Conservation (phyloP, 2,797 vertebrate genomes). For the Capromys pilorides region DNA sequence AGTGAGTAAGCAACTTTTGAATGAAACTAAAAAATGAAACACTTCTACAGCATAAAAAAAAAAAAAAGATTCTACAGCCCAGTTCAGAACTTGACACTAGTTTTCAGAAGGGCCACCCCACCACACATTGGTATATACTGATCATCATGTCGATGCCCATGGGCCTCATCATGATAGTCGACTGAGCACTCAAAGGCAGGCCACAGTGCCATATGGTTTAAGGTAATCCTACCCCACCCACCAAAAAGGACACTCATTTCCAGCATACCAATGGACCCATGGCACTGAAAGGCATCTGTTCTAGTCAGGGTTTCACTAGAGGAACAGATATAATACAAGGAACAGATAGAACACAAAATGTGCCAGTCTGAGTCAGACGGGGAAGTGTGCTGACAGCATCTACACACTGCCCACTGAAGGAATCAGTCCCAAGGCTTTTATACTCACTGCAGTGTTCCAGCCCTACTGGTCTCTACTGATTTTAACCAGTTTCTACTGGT, state of each 20-base stretch:
- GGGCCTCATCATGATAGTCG: rapidly evolving
- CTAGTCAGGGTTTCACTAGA: no score
- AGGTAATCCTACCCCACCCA: not conserved
- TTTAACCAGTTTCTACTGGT: no score
- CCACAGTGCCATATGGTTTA: not conserved
- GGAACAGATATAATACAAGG: no score
- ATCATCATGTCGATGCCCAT: rapidly evolving
- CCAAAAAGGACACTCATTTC: not conserved
- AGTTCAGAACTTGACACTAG: not conserved
- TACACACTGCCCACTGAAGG: no score
- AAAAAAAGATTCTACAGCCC: no score
- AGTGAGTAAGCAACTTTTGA: not conserved
- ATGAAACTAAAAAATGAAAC: not conserved
- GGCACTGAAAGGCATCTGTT: not conserved
- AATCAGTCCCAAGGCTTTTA: no score
- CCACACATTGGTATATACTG: rapidly evolving
- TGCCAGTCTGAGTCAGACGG: no score
- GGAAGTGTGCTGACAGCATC: no score
- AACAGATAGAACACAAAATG: no score
- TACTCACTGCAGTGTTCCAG: no score
- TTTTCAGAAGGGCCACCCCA: not conserved
- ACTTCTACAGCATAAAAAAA: not conserved
- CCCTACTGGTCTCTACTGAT: no score
- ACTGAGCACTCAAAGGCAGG: not conserved
- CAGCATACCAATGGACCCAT: not conserved